phyloP scores from a whole-genome alignment of 2,113 vertebrate species.

The Hemichromis elongatus region DNA sequence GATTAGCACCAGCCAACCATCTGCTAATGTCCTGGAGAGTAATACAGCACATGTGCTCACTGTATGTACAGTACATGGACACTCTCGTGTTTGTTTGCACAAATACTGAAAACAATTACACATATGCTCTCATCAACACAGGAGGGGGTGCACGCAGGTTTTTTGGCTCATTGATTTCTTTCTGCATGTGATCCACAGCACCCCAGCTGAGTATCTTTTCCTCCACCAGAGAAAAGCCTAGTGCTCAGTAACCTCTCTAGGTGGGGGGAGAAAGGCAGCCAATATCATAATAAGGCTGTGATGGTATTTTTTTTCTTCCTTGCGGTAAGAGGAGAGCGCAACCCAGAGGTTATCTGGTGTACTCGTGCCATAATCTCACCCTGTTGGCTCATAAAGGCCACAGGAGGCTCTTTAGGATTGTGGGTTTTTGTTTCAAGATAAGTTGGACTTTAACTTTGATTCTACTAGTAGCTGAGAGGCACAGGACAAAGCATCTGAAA shows the following conservation, averaged over 20 bases:
- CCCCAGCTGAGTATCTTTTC: background rate
- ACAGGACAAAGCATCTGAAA: background rate
- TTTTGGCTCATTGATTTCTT: background rate
- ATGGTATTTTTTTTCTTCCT: background rate
- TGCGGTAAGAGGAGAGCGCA: background rate
- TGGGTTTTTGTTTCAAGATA: background rate
- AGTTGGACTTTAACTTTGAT: background rate
- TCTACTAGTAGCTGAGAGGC: background rate
- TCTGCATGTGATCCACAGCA: background rate
- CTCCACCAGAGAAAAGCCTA: background rate
- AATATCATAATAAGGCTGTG: background rate
- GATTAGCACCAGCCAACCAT: slow-evolving; percentile 50
- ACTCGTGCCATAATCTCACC: background rate
- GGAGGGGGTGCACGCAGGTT: background rate
- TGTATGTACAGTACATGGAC: background rate
- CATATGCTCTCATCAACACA: slow-evolving; percentile 2
- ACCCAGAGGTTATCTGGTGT: background rate
- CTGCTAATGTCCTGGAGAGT: slow-evolving; percentile 34
- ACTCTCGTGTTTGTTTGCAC: background rate
- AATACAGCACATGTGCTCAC: slow-evolving; percentile 4
- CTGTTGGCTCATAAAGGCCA: background rate
- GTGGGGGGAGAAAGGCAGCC: slow-evolving; percentile 5
- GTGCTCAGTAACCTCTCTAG: background rate
- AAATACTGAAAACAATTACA: background rate
- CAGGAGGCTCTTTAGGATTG: background rate